Evolutionary conservation across 2,113 vertebrate genomes (phyloP), one percentile per base, ranked within the genome.

Genomic region (Bos javanicus): DNA sequence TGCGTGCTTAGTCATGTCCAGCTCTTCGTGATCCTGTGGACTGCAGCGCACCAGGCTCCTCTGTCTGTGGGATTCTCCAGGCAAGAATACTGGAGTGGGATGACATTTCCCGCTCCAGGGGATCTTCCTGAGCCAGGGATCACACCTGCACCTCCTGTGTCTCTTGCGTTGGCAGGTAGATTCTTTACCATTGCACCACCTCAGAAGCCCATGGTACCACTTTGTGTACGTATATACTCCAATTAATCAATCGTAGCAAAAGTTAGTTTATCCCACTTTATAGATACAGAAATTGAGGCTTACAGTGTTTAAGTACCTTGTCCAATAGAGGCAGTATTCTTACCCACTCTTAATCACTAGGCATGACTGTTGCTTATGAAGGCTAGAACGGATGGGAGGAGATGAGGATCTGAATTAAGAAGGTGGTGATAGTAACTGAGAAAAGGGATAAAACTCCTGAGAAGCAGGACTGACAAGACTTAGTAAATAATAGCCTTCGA

Each of bases 171-270:
- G 39, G 71, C 23, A 43, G 71, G 39, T 23, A 43, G 23, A 43
- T 43, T 43, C 23, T 76, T 76, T 43, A 14, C 71, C 39, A 15
- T 26, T 43, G 71, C 6, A 43, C 12, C 39, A 26, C 23, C 39
- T 76, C 39, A 12, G 39, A 76, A 43, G 71, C 23, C 39, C 6
- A 0, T 76, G 59, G 5, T 67, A 6, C 80, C 33, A 50, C 43
- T 60, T 84, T 30, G 1, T 46, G 74, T 15, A 36, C 0, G 0
- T 36, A 83, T 54, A 26, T 56, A 30, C 43, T 85, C 90, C 71
- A 62, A 87, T 33, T 87, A 67, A 52, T 85, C 76, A 59, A 33
- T 90, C 76, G n/a, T 16, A 64, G 52, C 36, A 74, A 84, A 64
- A 48, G 8, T 33, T 50, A 64, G 36, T 80, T n/a, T 80, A 26